These are phyloP conservation scores for Megaceryle torquata DNA, from an alignment of 2,113 vertebrate species.

Conservation along the genomic window DNA sequence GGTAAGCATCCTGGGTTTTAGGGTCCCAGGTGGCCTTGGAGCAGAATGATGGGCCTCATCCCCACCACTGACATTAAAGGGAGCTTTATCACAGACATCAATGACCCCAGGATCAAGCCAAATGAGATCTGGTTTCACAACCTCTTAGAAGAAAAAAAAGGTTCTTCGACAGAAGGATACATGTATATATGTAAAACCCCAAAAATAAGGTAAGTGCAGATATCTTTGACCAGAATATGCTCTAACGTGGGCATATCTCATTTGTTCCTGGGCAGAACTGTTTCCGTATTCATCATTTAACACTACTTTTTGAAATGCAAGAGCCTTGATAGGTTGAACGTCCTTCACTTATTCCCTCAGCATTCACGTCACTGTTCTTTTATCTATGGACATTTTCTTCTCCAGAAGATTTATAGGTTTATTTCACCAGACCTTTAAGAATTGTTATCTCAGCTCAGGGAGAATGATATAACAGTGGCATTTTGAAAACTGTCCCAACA, in stretches of 20 bases:
- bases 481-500: neutral
- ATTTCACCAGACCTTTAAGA: conserved; percentile 1
- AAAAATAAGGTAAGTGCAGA: neutral
- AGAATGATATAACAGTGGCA: neutral
- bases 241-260: neutral
- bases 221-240: neutral
- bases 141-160: neutral
- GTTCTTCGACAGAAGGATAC: neutral
- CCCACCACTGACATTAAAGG: neutral
- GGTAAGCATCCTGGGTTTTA: neutral
- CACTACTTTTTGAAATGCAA: neutral
- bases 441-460: neutral
- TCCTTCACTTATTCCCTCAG: conserved; percentile 52
- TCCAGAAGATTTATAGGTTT: conserved; percentile 48
- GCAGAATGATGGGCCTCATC: neutral
- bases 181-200: neutral
- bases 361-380: neutral
- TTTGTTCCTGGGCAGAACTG: neutral
- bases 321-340: neutral
- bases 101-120: neutral
- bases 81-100: neutral
- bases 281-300: neutral
- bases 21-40: neutral
- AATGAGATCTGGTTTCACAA: neutral
- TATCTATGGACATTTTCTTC: conserved; percentile 41